Percentiles rank a stretch among this genome's conserved stretches.
Conservation (phyloP, 2,797 vertebrate species). For the Enteromius mattozi region DNA sequence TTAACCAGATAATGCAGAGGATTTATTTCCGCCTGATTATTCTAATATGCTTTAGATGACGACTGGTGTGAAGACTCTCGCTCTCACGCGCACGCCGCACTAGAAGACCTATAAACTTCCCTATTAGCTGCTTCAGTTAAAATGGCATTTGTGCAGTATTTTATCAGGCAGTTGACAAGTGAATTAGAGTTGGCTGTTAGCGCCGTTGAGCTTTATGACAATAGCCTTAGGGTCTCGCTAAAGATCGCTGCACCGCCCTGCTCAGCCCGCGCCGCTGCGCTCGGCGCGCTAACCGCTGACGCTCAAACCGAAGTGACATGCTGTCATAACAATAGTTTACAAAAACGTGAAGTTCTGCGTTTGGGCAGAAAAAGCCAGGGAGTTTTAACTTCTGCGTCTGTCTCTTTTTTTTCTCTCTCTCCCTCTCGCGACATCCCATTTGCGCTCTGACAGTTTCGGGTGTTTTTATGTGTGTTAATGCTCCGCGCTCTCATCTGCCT, state of each 20-base stretch:
- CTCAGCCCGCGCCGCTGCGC: conserved; percentile 73
- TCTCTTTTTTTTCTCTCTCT: conserved; percentile 62
- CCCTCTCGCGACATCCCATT: conserved; percentile 61
- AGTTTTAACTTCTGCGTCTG: conserved; percentile 58
- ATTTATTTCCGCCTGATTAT: conserved; percentile 57
- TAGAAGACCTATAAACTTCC: conserved; percentile 64
- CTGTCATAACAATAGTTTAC: conserved; percentile 93
- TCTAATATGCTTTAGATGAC: conserved; percentile 41
- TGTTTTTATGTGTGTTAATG: conserved; percentile 71
- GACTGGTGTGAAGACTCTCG: conserved; percentile 30
- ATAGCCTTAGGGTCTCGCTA: conserved; percentile 98
- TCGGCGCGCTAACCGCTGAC: conserved; percentile 77
- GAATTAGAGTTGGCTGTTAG: conserved; percentile 83
- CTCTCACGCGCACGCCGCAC: conserved; percentile 50
- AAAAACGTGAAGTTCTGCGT: conserved; percentile 83
- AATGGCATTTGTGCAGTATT: conserved; percentile 80
- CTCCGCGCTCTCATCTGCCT: conserved; percentile 25
- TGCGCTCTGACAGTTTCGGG: conserved; percentile 79
- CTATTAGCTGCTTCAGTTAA: conserved; percentile 90
- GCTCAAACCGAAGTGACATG: conserved; percentile 96
- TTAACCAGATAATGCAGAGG: conserved; percentile 56
- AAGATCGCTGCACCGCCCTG: conserved; percentile 90
- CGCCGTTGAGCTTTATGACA: conserved; percentile 96
- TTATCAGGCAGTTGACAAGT: conserved; percentile 89
- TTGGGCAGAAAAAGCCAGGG: conserved; percentile 74